A percentile compares a stretch with the other conserved stretches of the same genome.
Conservation (phyloP, 2,888 invertebrate genomes). For the Phaonia tiefii region DNA sequence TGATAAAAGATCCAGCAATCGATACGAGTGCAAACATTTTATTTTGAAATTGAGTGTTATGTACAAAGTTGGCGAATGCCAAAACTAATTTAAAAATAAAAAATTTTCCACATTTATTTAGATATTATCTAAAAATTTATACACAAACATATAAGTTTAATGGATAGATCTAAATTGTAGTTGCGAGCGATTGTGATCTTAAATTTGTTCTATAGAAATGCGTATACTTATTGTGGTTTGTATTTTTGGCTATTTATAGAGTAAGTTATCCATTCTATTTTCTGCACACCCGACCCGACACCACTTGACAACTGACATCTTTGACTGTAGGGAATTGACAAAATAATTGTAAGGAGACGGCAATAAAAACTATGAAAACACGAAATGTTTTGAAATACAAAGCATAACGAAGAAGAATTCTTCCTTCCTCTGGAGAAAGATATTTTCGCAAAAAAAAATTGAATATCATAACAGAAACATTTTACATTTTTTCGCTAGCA, state of each 20-base stretch:
- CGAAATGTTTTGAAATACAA: slow-evolving; percentile 45
- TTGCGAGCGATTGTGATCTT: slow-evolving; percentile 6
- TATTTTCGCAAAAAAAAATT: slow-evolving; percentile 51
- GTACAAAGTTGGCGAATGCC: slow-evolving; percentile 60
- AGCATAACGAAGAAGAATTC: slow-evolving; percentile 58
- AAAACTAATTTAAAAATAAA: slow-evolving; percentile 46
- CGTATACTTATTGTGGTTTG: slow-evolving; percentile 30
- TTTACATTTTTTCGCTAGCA: background rate
- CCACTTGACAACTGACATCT: slow-evolving; percentile 75
- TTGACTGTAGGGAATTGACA: slow-evolving; percentile 79
- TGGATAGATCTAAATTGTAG: no score
- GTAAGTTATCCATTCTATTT: slow-evolving; percentile 62
- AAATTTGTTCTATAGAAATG: background rate
- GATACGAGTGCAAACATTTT: background rate
- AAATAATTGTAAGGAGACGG: slow-evolving; percentile 76
- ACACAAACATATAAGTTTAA: slow-evolving; percentile 32
- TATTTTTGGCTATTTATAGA: slow-evolving; percentile 57
- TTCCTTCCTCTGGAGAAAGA: slow-evolving; percentile 41
- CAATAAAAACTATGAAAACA: slow-evolving; percentile 32
- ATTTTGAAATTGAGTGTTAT: slow-evolving; percentile 42
- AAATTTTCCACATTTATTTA: slow-evolving; percentile 39
- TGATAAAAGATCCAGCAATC: background rate
- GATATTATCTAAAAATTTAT: slow-evolving; percentile 52
- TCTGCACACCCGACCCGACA: slow-evolving; percentile 26
- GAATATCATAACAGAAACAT: slow-evolving; percentile 56